phyloP scores from a whole-genome alignment of 1,140 invertebrate genomes.

The Harpegnathos saltator region DNA sequence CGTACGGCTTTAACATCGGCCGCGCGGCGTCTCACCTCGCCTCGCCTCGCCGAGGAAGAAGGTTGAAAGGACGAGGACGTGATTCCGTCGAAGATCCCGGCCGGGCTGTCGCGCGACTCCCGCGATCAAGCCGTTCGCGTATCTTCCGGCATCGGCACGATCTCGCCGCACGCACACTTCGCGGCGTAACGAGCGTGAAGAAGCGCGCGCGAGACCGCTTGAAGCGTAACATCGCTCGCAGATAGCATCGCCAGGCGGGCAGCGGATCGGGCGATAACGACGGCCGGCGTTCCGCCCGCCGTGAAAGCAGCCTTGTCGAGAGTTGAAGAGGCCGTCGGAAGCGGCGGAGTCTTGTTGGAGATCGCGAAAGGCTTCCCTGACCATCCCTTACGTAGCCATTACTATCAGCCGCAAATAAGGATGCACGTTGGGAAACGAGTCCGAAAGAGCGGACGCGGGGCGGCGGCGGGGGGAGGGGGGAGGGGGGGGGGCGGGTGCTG shows the following conservation, averaged over 20 bases:
- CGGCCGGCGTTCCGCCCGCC: constrained; percentile 65
- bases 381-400: constrained; percentile 40
- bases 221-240: constrained; percentile 16
- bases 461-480: too few species aligned
- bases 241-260: too few species aligned
- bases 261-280: constrained; percentile 69
- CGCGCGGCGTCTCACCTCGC: too few species aligned
- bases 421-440: constrained; percentile 36
- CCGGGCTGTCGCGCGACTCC: too few species aligned
- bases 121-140: neutral
- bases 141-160: constrained; percentile 18
- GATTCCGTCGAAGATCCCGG: neutral
- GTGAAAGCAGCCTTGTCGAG: constrained; percentile 46
- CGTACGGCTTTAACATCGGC: neutral
- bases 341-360: constrained; percentile 70
- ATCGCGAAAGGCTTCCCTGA: constrained; percentile 42
- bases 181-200: constrained; percentile 33
- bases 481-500: constrained; percentile 8
- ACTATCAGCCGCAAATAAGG: constrained; percentile 43
- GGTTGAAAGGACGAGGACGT: too few species aligned
- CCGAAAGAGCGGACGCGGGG: constrained; percentile 5
- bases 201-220: constrained; percentile 4
- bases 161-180: constrained; percentile 10
- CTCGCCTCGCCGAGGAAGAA: constrained; percentile 32
- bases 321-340: constrained; percentile 70